phyloP scores from a whole-genome alignment of 2,888 invertebrate species.

The Orthosia incerta region DNA sequence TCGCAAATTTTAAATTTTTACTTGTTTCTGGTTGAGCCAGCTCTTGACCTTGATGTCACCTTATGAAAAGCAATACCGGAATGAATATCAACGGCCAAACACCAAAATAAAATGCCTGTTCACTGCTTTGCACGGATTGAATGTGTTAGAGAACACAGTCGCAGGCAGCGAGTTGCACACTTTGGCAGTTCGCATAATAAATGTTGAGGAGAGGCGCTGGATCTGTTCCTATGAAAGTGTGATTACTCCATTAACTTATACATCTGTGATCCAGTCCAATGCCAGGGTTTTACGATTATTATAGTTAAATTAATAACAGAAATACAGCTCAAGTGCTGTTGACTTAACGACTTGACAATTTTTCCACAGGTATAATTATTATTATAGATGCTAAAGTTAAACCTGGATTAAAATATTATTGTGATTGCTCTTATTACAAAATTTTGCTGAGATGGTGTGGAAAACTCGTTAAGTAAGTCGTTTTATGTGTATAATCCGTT shows the following conservation, averaged over 20 bases:
- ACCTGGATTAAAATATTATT: slow-evolving; percentile 4
- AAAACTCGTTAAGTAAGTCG: background rate
- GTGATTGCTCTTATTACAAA: slow-evolving; percentile 6
- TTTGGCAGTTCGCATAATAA: background rate
- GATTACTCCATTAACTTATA: slow-evolving; percentile 15
- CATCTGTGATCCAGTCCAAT: slow-evolving; percentile 14
- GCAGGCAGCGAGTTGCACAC: background rate
- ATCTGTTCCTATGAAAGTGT: background rate
- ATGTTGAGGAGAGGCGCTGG: background rate
- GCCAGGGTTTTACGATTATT: slow-evolving; percentile 34
- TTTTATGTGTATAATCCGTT: slow-evolving; percentile 20
- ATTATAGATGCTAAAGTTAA: slow-evolving; percentile 32
- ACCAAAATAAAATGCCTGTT: background rate
- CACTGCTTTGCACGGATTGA: background rate
- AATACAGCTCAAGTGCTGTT: slow-evolving; percentile 30
- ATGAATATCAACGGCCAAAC: background rate
- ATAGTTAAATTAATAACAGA: slow-evolving; percentile 41
- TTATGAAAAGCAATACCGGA: too few relatives aligned
- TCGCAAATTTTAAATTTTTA: too few relatives aligned
- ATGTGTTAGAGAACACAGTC: background rate
- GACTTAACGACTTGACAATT: slow-evolving; percentile 56
- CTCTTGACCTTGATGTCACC: too few relatives aligned
- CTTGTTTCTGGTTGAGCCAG: too few relatives aligned
- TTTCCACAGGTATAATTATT: slow-evolving; percentile 12
- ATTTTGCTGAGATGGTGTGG: slow-evolving; percentile 13